phyloP scores from a whole-genome alignment of 2,797 vertebrate species.

The Micrastur ruficollis region DNA sequence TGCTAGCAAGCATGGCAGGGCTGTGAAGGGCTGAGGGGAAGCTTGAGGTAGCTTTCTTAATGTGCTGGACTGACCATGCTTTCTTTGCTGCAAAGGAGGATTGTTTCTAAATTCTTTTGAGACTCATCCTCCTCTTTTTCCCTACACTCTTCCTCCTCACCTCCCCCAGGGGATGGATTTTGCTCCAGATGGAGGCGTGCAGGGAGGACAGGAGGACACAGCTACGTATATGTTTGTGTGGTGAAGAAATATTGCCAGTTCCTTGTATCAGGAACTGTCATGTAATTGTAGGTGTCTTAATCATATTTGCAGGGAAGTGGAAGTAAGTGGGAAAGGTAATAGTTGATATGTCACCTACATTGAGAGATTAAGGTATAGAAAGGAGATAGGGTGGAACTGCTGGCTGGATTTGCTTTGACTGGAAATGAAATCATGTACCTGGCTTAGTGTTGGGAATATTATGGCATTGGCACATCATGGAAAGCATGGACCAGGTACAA shows the following conservation, averaged over 20 bases:
- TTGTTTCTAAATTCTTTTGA: not conserved
- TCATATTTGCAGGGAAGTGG: not conserved
- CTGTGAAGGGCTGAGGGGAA: not conserved
- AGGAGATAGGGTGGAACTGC: not conserved
- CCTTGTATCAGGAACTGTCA: not conserved
- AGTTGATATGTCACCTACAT: fast-evolving
- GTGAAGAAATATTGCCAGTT: not conserved
- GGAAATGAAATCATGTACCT: not conserved
- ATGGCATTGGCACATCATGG: fast-evolving
- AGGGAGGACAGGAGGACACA: not conserved
- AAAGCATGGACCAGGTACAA: not conserved
- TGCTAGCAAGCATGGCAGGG: not conserved
- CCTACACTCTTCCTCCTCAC: not conserved
- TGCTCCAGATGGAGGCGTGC: not conserved
- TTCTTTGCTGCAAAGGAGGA: not conserved
- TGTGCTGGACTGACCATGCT: not conserved
- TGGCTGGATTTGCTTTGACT: not conserved
- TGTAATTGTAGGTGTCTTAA: not conserved
- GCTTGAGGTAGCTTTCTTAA: not conserved
- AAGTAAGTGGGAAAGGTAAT: not conserved
- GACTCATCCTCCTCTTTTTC: not conserved
- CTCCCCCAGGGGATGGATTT: not conserved
- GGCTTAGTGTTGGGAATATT: not conserved
- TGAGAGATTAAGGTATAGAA: not conserved
- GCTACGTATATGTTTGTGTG: not conserved